Conservation (phyloP, 2,113 vertebrate species). For the Anolis carolinensis region DNA sequence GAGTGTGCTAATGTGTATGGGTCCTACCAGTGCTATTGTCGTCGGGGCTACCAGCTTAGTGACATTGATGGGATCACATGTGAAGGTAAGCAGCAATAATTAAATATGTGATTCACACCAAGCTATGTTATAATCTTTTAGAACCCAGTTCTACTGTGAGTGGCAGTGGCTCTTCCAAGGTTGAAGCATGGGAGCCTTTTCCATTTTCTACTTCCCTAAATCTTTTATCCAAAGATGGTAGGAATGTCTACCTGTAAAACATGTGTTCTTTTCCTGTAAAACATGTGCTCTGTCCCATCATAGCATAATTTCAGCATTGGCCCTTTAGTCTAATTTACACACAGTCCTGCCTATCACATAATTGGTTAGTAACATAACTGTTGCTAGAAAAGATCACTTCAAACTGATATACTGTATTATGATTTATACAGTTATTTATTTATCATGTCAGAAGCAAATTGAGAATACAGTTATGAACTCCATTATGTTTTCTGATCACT, state of each 20-base stretch:
- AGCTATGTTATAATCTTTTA: neutral
- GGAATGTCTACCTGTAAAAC: neutral
- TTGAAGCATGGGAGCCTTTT: neutral
- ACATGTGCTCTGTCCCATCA: neutral
- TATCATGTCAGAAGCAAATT: no score
- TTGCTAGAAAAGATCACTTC: neutral
- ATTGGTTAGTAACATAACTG: neutral
- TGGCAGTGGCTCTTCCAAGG: neutral
- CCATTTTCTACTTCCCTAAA: neutral
- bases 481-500: neutral
- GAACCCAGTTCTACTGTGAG: no score
- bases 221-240: neutral
- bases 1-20: constrained; percentile 96
- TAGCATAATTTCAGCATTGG: neutral
- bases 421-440: no score
- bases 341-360: neutral
- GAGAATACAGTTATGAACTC: no score
- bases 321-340: neutral
- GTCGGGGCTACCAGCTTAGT: constrained; percentile 94
- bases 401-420: no score
- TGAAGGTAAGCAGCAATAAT: constrained; percentile 81
- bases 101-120: neutral
- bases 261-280: neutral
- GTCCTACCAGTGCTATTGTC: constrained; percentile 98
- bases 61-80: constrained; percentile 93